Evolutionary conservation across 2,113 vertebrate species (phyloP).

Genomic region (Corythoichthys intestinalis): DNA sequence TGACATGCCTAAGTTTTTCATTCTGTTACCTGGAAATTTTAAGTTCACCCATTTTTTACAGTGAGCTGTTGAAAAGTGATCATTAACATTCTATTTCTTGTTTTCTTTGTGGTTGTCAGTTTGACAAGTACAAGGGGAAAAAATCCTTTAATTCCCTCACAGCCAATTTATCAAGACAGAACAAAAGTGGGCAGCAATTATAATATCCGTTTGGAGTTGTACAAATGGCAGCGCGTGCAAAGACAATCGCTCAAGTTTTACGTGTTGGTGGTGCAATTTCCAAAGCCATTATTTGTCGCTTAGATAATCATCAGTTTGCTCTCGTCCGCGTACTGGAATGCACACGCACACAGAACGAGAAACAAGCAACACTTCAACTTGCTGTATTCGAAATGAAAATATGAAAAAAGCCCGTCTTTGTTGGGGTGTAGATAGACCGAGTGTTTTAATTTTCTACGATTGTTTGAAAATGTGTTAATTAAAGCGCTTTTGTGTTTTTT

Average conservation of each 20-base stretch:
- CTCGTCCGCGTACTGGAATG: slow-evolving; percentile 38
- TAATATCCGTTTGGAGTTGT: neutral
- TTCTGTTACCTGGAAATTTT: too few relatives aligned
- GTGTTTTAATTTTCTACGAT: slow-evolving; percentile 6
- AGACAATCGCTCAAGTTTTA: slow-evolving; percentile 15
- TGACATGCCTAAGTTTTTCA: too few relatives aligned
- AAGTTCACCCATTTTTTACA: too few relatives aligned
- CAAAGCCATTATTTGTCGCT: slow-evolving; percentile 53
- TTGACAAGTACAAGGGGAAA: neutral
- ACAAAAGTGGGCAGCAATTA: neutral
- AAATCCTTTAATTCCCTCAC: neutral
- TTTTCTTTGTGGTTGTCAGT: neutral
- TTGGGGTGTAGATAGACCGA: neutral
- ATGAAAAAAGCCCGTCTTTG: neutral
- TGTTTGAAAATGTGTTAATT: slow-evolving; percentile 23
- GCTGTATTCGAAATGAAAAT: neutral
- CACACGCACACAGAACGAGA: slow-evolving; percentile 20
- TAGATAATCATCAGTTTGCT: slow-evolving; percentile 54
- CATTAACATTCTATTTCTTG: slow-evolving; percentile 14
- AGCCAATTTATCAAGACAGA: neutral
- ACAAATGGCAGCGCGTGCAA: neutral
- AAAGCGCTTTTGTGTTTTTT: slow-evolving; percentile 4
- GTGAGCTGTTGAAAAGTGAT: slow-evolving; percentile 18
- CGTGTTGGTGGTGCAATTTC: slow-evolving; percentile 35
- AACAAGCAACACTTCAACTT: slow-evolving; percentile 20